Evolutionary conservation across 2,113 vertebrate genomes (phyloP), one percentile per base, ranked within the genome.

Genomic region (Odontesthes bonariensis): DNA sequence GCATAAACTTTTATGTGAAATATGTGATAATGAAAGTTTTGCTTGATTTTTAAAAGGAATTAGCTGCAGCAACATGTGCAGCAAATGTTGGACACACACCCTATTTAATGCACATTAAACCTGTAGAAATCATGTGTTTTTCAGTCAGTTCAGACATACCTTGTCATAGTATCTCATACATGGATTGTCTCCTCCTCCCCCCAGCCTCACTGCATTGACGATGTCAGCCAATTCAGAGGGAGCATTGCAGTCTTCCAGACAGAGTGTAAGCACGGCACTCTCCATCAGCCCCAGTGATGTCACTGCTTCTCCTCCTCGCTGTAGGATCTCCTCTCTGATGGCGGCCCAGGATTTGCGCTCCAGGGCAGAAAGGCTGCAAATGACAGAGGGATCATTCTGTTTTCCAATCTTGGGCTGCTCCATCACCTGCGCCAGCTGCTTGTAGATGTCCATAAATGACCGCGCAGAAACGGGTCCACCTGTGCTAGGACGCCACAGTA

Each of bases 81-180:
- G 46, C 14, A 47, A 47, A 19, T 47, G 17, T 47, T 47, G 16
- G 1, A 2, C 19, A 19, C 46, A 49, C 17, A n/a, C 6, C 46
- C 46, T 19, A 4, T 49, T 49, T 49, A n/a, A 19, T 49, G 19
- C 46, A 19, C 3, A n/a, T 49, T 6, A 49, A 17, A 47, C 44
- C 44, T 17, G 16, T 6, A 2, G 44, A 16, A 16, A 17, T 12
- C 40, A 42, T 12, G 40, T 42, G 40, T 2, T 12, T 11, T 42
- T 42, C 11, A 9, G 3, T 58, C 13, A 22, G 13, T 33, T 46
- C 12, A 20, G 11, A n/a, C 3, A 4, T 90, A 95, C 94, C 94
- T 95, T 95, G 80, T 95, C 94, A 19, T 94, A 95, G 77, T 94
- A 92, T 90, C 94, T 91, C 53, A 94, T 73, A 68, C 64, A 85